phyloP scores from a whole-genome alignment of 2,888 invertebrate genomes.

The Hanleya hanleyi region DNA sequence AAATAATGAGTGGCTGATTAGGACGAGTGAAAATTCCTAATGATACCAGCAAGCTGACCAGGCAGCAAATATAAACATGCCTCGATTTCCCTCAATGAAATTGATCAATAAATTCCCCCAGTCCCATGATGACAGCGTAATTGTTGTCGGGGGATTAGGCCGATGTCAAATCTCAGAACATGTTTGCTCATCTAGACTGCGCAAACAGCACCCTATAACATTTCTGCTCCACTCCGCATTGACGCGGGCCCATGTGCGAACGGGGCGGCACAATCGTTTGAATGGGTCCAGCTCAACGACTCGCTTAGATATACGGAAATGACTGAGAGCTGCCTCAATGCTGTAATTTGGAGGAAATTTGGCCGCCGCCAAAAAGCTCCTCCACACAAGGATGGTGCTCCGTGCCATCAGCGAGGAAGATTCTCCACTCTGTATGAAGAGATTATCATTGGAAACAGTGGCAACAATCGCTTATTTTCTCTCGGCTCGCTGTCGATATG shows the following conservation, averaged over 20 bases:
- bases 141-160: slow-evolving; percentile 4
- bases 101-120: slow-evolving; percentile 8
- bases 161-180: not conserved
- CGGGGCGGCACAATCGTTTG: not conserved
- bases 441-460: not conserved
- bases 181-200: not conserved
- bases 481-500: not conserved
- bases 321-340: slow-evolving; percentile 11
- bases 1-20: slow-evolving; percentile 1
- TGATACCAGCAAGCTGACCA: not conserved
- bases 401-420: not conserved
- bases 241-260: not conserved
- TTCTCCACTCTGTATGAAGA: not conserved
- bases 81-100: slow-evolving; percentile 1
- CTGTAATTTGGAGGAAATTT: not conserved
- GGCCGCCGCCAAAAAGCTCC: not conserved
- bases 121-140: slow-evolving; percentile 6
- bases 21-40: slow-evolving; percentile 2
- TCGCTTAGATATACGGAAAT: slow-evolving; percentile 12
- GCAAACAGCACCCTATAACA: slow-evolving; percentile 1
- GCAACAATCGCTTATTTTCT: not conserved
- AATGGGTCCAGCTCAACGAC: not conserved
- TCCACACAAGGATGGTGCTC: not conserved
- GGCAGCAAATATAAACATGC: slow-evolving; percentile 1
- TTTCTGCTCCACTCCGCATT: not conserved